Percentiles rank a stretch among this genome's conserved stretches.
These are phyloP conservation scores for Hypselothyrea guttata DNA, from an alignment of 2,888 invertebrate genomes.

Conservation along the genomic window DNA sequence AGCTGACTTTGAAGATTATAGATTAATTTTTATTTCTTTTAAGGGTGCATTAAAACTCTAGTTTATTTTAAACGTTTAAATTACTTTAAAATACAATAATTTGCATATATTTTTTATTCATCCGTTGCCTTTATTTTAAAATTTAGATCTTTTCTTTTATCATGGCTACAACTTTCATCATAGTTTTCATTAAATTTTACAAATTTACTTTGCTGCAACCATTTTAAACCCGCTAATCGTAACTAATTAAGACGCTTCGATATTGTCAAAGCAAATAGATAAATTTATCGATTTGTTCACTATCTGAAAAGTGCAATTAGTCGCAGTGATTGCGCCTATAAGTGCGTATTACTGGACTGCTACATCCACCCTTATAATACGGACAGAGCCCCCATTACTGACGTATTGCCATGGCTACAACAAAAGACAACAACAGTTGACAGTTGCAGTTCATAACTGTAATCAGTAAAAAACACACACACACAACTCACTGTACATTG, in stretches of 20 bases:
- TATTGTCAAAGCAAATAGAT: constrained; percentile 3
- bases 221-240: neutral
- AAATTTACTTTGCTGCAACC: too few species aligned
- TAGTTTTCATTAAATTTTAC: too few species aligned
- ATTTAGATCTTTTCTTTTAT: too few species aligned
- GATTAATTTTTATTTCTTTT: too few species aligned
- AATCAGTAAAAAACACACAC: constrained; percentile 30
- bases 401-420: constrained; percentile 31
- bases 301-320: constrained; percentile 24
- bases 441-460: constrained; percentile 30
- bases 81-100: too few species aligned
- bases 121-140: too few species aligned
- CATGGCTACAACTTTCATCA: too few species aligned
- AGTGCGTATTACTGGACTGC: neutral
- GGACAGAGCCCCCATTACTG: constrained; percentile 3
- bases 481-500: constrained; percentile 34
- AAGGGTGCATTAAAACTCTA: too few species aligned
- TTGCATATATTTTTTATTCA: too few species aligned
- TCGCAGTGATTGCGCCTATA: constrained; percentile 13
- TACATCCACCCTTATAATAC: constrained; percentile 19
- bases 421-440: constrained; percentile 7
- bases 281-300: neutral
- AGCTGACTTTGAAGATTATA: too few species aligned
- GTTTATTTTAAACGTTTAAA: too few species aligned
- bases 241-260: constrained; percentile 1